Base-by-base conservation (phyloP, 1,140 invertebrate species). In the Zaprionus davidi region DNA sequence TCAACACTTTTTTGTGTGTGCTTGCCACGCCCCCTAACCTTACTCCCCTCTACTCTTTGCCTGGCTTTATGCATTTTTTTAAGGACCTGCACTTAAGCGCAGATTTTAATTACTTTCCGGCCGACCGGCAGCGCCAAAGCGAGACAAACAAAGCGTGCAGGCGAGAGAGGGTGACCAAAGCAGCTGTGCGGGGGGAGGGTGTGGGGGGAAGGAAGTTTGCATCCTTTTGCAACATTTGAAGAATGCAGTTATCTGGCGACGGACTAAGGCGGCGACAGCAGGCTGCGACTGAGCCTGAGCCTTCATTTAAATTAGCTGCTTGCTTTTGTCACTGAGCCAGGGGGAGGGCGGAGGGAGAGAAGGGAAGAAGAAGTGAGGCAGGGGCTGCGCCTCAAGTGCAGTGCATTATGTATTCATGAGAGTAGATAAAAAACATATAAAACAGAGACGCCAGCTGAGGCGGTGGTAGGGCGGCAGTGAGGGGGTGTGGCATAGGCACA, bases 81-180 rank as follows among this genome's bases (percentile, higher is more conserved):
- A 70, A 84, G 87, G 78, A 81, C 71, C 81, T 90, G 84, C 84
- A 88, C 84, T 88, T 88, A 88, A 84, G 84, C 85, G 84, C 81
- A 88, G 81, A 88, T 88, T 88, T 88, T 88, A 88, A 88, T 88
- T 88, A 88, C 85, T 88, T 88, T 88, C 84, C 84, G 84, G 84
- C 85, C 85, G 84, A 88, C 83, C 83, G 84, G 68, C 73, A 64
- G 24, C 28, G 51, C 76, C 80, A 87, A 70, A 83, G 83, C 83
- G 82, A 77, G 77, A 58, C 70, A 36, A 66, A 80, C 78, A 80
- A 73, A 78, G n/a, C 41, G 53, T 60, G 36, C 74, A 46, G 55
- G 38, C 38, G 12, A 64, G 13, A 15, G 11, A 36, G 34, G 34
- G 28, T 31, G 7, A 31, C 7, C 12, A 36, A 36, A 36, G 12